These are phyloP conservation scores for Sardina pilchardus DNA, from an alignment of 2,113 vertebrate species.

Conservation along the genomic window DNA sequence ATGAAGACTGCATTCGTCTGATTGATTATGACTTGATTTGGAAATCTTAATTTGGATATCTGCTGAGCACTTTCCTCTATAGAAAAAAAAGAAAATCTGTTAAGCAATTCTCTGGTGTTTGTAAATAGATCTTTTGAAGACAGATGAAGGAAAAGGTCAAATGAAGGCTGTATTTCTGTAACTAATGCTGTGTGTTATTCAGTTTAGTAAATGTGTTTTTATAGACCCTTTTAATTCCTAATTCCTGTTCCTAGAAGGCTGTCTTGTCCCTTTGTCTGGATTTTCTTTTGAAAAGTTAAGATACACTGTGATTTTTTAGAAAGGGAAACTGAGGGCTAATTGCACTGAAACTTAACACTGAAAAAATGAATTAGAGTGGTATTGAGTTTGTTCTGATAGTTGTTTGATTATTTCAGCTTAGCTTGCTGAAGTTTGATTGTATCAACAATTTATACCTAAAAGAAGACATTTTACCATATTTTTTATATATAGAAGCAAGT, in stretches of 20 bases:
- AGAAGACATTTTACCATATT: neutral
- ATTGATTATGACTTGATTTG: neutral
- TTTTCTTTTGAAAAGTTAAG: neutral
- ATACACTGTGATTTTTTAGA: neutral
- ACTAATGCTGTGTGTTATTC: no score
- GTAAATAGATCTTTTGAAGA: no score
- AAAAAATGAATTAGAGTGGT: neutral
- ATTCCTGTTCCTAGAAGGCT: neutral
- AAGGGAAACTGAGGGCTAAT: neutral
- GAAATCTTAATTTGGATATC: neutral
- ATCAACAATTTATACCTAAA: neutral
- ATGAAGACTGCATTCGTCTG: neutral
- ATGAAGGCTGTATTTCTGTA: no score
- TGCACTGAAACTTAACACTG: neutral
- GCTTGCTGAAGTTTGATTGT: neutral
- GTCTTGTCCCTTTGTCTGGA: neutral
- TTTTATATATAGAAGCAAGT: neutral
- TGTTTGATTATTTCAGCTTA: neutral
- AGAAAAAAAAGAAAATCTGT: no score
- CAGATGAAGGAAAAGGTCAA: no score
- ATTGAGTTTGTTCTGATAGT: neutral
- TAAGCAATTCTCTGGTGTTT: no score
- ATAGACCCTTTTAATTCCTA: no score
- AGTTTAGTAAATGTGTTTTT: no score
- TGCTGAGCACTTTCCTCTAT: neutral